Base-by-base conservation (phyloP, 2,113 vertebrate species). In the Datnioides undecimradiatus region DNA sequence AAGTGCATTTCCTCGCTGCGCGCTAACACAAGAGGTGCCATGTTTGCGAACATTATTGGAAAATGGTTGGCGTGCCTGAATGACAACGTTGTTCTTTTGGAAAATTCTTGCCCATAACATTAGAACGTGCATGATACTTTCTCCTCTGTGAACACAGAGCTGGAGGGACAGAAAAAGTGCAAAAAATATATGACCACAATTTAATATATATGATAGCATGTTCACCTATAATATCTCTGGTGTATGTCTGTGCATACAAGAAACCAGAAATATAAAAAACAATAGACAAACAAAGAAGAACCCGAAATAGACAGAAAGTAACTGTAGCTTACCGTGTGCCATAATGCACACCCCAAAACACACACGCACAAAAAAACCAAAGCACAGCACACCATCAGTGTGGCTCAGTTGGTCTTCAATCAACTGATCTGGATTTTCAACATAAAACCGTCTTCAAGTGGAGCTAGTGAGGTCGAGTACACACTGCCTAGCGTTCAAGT, bases 341-440 rank as follows among this genome's bases (percentile, higher is more conserved):
- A 34, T 9, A 13, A 36, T 52, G 45, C 34, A 36, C 4, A 34
- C 31, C 13, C 6, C 12, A 49, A 11, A 23, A 51, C 51, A 31
- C 6, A 21, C 6, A 25, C 4, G 25, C 2, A 27, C 10, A n/a
- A 4, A 5, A 12, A 57, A 27, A 46, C 49, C 51, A 45, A 23
- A 21, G 10, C 17, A 45, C 36, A 60, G 66, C 25, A 45, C 19
- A 10, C 2, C 23, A 38, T 19, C 45, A 31, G 6, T 27, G 5
- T 1, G 6, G 1, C 33, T 41, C 16, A 29, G 8, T 46, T 1
- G 4, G 23, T 33, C 45, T 46, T 48, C 29, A 38, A 52, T 41
- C 71, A 52, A 16, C 6, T 52, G 23, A 69, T 74, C 34, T 27
- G 57, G 11, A 40, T 54, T 75, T 69, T 33, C 1, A 33, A 29